Evolutionary conservation across 1,140 invertebrate species (phyloP), one percentile per base, ranked within the genome.

Genomic region (Cyphomyrmex costatus): DNA sequence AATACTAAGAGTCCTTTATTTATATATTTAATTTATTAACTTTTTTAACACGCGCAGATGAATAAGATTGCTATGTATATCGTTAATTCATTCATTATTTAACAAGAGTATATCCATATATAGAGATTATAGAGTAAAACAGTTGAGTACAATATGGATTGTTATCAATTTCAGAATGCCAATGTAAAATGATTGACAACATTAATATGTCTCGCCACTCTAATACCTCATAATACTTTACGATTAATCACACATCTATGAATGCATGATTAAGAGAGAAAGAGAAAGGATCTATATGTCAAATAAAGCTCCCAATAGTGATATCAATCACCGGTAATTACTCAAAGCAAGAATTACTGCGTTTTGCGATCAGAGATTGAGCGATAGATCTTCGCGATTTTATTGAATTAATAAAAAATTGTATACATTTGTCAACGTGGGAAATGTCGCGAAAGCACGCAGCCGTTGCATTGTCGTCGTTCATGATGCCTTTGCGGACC

Each of bases 331-430:
- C 10, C 30, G 19, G 10, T 36, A 58, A 58, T 74, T 14, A 33
- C n/a, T 58, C 12, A 58, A 74, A 33, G 12, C 10, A 73, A 16
- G 33, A 74, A 74, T 74, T 60, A 74, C 33, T 36, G 53, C n/a
- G 30, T 60, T 73, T 56, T 10, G 36, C 36, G 49, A 68, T 74
- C 36, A 36, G 30, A 6, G 33, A 8, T 21, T 21, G 71, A 1
- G n/a, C 12, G n/a, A 16, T 21, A 36, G 27, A 16, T 27, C n/a
- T 24, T 56, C 19, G 24, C 4, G 46, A 21, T 21, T 1, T 12
- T 21, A 16, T 58, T 36, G n/a, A 60, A 74, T 60, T 24, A 74
- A 74, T 60, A 42, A 74, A 74, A 56, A 74, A 74, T 49, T 24
- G 1, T n/a, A 30, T 27, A n/a, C 30, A 27, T 27, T 74, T 33